Percentiles rank a stretch among this genome's conserved stretches.
Evolutionary conservation across 2,113 vertebrate species (phyloP).

Genomic region (Corythoichthys intestinalis): DNA sequence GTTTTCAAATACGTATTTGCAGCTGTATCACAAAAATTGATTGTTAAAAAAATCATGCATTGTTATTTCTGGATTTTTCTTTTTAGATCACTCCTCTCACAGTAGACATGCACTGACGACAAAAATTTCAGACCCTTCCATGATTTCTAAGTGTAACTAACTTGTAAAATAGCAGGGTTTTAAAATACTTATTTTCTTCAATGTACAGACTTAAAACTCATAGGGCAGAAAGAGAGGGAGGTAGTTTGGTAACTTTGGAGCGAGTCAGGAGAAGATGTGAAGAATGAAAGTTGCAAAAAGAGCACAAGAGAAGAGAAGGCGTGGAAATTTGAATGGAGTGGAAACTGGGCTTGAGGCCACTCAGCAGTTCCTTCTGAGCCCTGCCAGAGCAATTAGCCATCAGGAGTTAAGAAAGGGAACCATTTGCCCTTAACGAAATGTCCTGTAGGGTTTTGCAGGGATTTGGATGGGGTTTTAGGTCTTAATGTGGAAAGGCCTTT

Average conservation of each 20-base stretch:
- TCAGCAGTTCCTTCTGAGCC: constrained; percentile 62
- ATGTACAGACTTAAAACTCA: constrained; percentile 21
- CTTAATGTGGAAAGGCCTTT: constrained; percentile 53
- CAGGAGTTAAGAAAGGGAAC: constrained; percentile 50
- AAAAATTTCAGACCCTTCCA: too few relatives aligned
- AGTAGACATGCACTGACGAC: too few relatives aligned
- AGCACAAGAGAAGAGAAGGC: constrained; percentile 33
- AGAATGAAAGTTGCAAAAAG: constrained; percentile 33
- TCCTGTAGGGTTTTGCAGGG: constrained; percentile 56
- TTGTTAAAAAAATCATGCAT: too few relatives aligned
- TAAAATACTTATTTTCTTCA: too few relatives aligned
- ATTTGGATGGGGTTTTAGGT: constrained; percentile 55
- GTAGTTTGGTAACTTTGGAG: constrained; percentile 32
- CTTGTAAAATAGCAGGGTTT: too few relatives aligned
- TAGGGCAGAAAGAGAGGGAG: constrained; percentile 36
- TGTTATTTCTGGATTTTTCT: too few relatives aligned
- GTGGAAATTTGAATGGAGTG: constrained; percentile 57
- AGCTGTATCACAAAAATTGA: too few relatives aligned
- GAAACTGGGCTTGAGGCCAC: constrained; percentile 69
- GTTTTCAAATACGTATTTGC: too few relatives aligned
- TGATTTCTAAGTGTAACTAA: too few relatives aligned
- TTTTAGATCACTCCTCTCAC: too few relatives aligned
- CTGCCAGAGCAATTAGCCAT: constrained; percentile 69
- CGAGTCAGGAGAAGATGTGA: constrained; percentile 29
- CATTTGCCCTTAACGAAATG: constrained; percentile 46